Percentiles rank a stretch among this genome's conserved stretches.
Conservation (phyloP, 2,888 invertebrate genomes). For the Catocala nupta region DNA sequence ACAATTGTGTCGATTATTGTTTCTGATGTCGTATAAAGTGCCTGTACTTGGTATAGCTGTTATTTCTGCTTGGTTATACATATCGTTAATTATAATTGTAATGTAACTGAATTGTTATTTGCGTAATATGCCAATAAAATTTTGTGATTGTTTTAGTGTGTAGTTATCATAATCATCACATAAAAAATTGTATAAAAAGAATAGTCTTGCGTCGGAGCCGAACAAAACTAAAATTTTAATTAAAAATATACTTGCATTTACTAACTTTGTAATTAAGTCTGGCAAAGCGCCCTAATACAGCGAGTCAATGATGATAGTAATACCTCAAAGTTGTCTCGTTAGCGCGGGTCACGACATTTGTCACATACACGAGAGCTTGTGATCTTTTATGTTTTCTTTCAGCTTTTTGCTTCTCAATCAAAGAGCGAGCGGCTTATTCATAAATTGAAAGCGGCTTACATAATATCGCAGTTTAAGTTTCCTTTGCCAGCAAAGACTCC, state of each 20-base stretch:
- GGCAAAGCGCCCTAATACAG: conserved; percentile 45
- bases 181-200: too few relatives aligned
- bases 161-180: too few relatives aligned
- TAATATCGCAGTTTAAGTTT: conserved; percentile 52
- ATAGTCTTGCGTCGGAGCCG: too few relatives aligned
- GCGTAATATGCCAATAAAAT: too few relatives aligned
- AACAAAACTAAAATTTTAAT: too few relatives aligned
- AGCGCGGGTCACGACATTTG: conserved; percentile 57
- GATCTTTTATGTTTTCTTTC: conserved; percentile 49
- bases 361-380: conserved; percentile 50
- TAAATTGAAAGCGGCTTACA: conserved; percentile 65
- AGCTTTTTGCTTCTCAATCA: conserved; percentile 43
- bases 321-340: conserved; percentile 66
- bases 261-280: conserved; percentile 56
- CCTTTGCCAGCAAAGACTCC: conserved; percentile 25
- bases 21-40: conserved; percentile 48
- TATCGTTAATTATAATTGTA: conserved; percentile 13
- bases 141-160: too few relatives aligned
- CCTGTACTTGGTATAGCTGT: conserved; percentile 41
- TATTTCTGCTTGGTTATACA: conserved; percentile 39
- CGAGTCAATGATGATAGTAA: conserved; percentile 44
- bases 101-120: too few relatives aligned
- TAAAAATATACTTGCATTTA: conserved; percentile 42
- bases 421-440: conserved; percentile 52
- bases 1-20: conserved; percentile 52